Percentiles rank a stretch among this genome's conserved stretches.
Evolutionary conservation across 2,113 vertebrate species (phyloP).

Genomic region (Rissa tridactyla): DNA sequence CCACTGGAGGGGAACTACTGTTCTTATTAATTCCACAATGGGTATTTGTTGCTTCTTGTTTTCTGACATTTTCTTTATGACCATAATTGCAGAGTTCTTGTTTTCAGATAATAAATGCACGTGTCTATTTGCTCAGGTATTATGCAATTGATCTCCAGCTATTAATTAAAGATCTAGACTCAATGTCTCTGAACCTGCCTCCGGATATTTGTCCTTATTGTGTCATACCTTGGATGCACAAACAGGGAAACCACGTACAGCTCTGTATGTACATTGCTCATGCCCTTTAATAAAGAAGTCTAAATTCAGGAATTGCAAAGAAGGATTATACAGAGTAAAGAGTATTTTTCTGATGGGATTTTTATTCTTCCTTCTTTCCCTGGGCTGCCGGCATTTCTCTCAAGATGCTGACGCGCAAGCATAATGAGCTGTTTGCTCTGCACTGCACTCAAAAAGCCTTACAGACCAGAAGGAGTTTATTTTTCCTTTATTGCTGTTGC

Average conservation of each 20-base stretch:
- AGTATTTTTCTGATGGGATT: conserved; percentile 50
- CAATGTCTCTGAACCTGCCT: conserved; percentile 65
- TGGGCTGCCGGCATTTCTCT: background rate
- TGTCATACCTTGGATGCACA: conserved; percentile 49
- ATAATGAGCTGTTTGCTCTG: conserved; percentile 31
- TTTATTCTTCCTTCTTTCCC: conserved; percentile 13
- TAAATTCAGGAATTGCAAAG: background rate
- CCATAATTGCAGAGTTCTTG: conserved; percentile 40
- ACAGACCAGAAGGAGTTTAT: conserved; percentile 1
- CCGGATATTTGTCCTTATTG: conserved; percentile 55
- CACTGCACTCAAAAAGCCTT: background rate
- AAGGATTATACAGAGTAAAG: conserved; percentile 15
- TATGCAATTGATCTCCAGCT: conserved; percentile 60
- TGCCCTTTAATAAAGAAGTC: conserved; percentile 48
- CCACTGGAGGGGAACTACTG: conserved; percentile 64
- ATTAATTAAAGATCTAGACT: conserved; percentile 72
- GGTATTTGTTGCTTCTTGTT: conserved; percentile 63
- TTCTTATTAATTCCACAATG: conserved; percentile 43
- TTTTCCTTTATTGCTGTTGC: conserved; percentile 11
- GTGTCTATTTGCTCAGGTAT: conserved; percentile 41
- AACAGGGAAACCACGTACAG: conserved; percentile 46
- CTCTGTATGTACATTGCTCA: background rate
- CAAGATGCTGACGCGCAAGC: background rate
- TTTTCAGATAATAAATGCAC: conserved; percentile 57
- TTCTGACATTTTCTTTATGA: conserved; percentile 52